These are phyloP conservation scores for Corydoras sp. DNA, from an alignment of 2,113 vertebrate species.

Conservation along the genomic window DNA sequence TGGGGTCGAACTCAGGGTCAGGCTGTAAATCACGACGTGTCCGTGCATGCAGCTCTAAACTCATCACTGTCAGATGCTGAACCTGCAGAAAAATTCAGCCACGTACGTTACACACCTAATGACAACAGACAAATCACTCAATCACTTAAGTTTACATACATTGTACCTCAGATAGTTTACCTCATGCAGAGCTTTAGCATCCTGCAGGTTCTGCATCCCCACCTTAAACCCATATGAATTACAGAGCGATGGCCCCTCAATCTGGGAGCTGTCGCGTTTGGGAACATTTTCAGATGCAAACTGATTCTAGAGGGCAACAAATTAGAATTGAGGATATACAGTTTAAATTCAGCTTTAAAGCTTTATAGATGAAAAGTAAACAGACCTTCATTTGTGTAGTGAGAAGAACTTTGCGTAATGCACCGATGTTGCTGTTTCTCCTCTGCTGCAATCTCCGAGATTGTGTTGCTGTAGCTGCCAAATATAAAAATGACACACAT, in stretches of 20 bases:
- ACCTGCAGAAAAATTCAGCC: conserved; percentile 61
- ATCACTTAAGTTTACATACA: background rate
- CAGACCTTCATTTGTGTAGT: conserved; percentile 86
- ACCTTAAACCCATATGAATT: conserved; percentile 96
- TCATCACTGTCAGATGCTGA: conserved; percentile 88
- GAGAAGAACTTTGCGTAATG: conserved; percentile 79
- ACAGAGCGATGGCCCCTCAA: conserved; percentile 90
- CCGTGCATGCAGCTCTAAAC: conserved; percentile 91
- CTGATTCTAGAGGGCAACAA: conserved; percentile 74
- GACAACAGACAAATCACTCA: background rate
- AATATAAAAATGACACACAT: background rate
- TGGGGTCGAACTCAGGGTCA: conserved; percentile 95
- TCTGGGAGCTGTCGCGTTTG: conserved; percentile 86
- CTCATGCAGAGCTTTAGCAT: conserved; percentile 96
- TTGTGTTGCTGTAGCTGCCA: conserved; percentile 63
- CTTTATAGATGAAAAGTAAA: background rate
- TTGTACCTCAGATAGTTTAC: conserved; percentile 55
- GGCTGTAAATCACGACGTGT: conserved; percentile 88
- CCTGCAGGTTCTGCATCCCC: conserved; percentile 91
- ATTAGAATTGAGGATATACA: background rate
- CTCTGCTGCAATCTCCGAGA: conserved; percentile 72
- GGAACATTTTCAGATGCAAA: conserved; percentile 75
- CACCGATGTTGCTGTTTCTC: conserved; percentile 66
- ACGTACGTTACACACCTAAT: background rate
- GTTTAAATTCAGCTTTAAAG: too few relatives aligned